Evolutionary conservation across 2,888 invertebrate genomes (phyloP), one percentile per base, ranked within the genome.

Genomic region (Spodoptera picta): DNA sequence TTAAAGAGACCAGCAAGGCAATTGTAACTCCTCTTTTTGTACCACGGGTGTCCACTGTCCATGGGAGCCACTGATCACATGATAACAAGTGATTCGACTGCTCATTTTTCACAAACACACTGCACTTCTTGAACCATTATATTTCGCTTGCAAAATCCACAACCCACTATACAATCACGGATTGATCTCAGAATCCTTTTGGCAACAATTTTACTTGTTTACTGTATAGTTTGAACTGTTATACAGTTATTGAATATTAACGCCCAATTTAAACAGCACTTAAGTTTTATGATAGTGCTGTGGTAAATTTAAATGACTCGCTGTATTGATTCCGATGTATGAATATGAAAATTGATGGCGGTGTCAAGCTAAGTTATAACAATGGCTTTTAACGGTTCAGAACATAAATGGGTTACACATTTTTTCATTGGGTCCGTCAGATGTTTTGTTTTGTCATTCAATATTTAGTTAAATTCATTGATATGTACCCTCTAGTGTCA

Each of bases 201-300:
- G 55, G 31, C 54, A 60, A 66, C 14, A 52, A 50, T 58, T 66
- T 46, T 47, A 50, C 47, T 51, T 44, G 11, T 36, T 48, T 46
- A 65, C 41, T 42, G n/a, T 36, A 52, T 46, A 65, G 44, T 42
- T 23, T 48, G 19, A 36, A 63, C 55, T 63, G 50, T 60, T 47
- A 66, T 36, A 12, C 44, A 49, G 48, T 55, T 70, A 74, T 74
- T 73, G 75, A 73, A 70, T 64, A 72, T 72, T 69, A 72, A 75
- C 48, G 44, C 31, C 6, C 45, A 52, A 52, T 75, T 72, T 51
- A 60, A 72, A 75, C 23, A 44, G 62, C 52, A 60, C 55, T 75
- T 59, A 44, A 55, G 48, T 75, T 75, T 75, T 69, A 72, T 52
- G 65, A 49, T 14, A 42, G 62, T 6, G 51, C 41, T 48, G 50